Evolutionary conservation across 2,113 vertebrate genomes (phyloP), one percentile per base, ranked within the genome.

Genomic region (Limnothrissa miodon): DNA sequence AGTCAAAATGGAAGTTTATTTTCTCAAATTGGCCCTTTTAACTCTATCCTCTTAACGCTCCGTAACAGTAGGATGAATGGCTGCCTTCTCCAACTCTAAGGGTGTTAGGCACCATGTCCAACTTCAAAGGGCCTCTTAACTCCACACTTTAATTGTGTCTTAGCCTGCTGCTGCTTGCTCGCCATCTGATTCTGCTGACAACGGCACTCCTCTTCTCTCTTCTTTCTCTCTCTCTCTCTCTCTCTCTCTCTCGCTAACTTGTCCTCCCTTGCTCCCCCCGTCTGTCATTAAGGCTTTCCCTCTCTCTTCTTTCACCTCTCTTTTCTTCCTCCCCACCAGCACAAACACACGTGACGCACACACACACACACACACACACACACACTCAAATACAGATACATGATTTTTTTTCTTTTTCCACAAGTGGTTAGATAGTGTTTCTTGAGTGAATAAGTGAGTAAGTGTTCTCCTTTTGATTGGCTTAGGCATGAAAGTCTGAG

Each of bases 111-210:
- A 93, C 93, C 92, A 80, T 85, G 95, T 93, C 89, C 82, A 86
- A 95, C 96, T 96, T 96, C 97, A 97, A 97, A 97, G 96, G 90
- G 83, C 80, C 84, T 93, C 93, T 96, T 94, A 93, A 96, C 91
- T 89, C 94, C 91, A 93, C 95, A 92, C 95, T 97, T 95, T 95
- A 95, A 95, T 96, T 94, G 90, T 92, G 95, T 97, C 95, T 95
- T 92, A 90, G 95, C 88, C 93, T 93, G 91, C 92, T 92, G 94
- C 93, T 94, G 93, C 93, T 85, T 92, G 92, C 93, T 93, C 92
- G 89, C 87, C 92, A 93, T 85, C 78, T 82, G 92, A 93, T 96
- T 97, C 95, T 95, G 96, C 96, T 95, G 96, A 96, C 92, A 94
- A 92, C 91, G 91, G 89, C 90, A 89, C 89, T 91, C 89, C 86